Evolutionary conservation across 2,113 vertebrate genomes (phyloP).

Genomic region (Hemiprocne comata): DNA sequence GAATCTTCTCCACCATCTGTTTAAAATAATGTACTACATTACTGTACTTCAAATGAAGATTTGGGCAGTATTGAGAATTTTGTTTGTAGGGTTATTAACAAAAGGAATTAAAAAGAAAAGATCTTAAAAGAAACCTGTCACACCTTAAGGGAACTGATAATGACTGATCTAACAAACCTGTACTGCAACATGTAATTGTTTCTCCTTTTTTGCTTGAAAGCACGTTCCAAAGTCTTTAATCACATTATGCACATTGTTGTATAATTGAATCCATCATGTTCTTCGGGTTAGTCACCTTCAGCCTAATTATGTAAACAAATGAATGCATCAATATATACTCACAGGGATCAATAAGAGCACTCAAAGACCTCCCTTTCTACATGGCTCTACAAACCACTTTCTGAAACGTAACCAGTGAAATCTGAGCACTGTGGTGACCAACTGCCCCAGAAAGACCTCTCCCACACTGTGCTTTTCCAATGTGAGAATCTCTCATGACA

Average conservation of each 20-base stretch:
- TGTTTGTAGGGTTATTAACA: not conserved
- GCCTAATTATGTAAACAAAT: conserved; percentile 22
- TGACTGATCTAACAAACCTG: not conserved
- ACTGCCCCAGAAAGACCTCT: not conserved
- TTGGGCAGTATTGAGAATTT: not conserved
- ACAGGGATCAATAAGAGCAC: not conserved
- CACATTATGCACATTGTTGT: not conserved
- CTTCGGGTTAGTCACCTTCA: conserved; percentile 7
- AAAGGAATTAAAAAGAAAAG: not conserved
- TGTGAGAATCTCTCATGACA: not conserved
- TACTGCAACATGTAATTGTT: not conserved
- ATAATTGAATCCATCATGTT: not conserved
- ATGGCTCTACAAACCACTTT: not conserved
- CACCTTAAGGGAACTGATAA: not conserved
- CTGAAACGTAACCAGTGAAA: not conserved
- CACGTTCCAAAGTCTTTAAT: conserved; percentile 13
- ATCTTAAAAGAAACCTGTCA: not conserved
- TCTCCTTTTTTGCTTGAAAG: not conserved
- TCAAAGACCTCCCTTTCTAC: not conserved
- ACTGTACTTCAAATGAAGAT: not conserved
- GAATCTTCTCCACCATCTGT: not conserved
- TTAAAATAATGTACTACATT: not conserved
- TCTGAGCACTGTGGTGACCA: not conserved
- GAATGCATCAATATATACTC: not conserved
- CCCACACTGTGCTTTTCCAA: rapidly evolving